Evolutionary conservation across 1,140 invertebrate genomes (phyloP), one percentile per base, ranked within the genome.

Genomic region (Lineus longissimus): DNA sequence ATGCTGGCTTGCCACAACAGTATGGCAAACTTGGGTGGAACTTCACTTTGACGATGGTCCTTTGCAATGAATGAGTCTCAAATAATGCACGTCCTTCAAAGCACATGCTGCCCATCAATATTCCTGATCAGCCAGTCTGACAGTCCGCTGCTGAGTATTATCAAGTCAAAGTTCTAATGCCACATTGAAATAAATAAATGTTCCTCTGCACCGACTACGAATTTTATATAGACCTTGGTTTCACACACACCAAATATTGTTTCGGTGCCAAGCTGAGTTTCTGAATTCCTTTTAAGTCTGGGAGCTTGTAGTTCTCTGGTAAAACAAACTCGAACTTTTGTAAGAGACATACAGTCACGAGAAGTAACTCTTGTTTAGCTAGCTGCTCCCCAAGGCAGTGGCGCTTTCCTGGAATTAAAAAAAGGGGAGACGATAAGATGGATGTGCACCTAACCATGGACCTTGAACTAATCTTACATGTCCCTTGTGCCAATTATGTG

Each of bases 191-290:
- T n/a, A n/a, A n/a, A n/a, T n/a, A n/a, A n/a, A n/a, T n/a, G n/a
- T n/a, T n/a, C n/a, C n/a, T n/a, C n/a, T n/a, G n/a, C n/a, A n/a
- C n/a, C n/a, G n/a, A n/a, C n/a, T n/a, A n/a, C n/a, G n/a, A n/a
- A n/a, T n/a, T n/a, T n/a, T n/a, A n/a, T n/a, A 36, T 15, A 36
- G 33, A 4, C 33, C 33, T 4, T 7, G 6, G 33, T 36, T 36
- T 36, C 33, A 15, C 33, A 36, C 33, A 36, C 33, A 51, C 25
- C n/a, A 23, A n/a, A 51, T 7, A 51, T 27, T 19, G 6, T 51
- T 51, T 4, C n/a, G 47, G 47, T 27, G 47, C 47, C n/a, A 51
- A 27, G n/a, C 47, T 51, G 19, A 51, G n/a, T 23, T 51, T 51
- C 25, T 51, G 47, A 27, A 51, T 51, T 51, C 47, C 47, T 51